These are phyloP conservation scores for Wasmannia auropunctata DNA, from an alignment of 1,140 invertebrate species.

Conservation along the genomic window DNA sequence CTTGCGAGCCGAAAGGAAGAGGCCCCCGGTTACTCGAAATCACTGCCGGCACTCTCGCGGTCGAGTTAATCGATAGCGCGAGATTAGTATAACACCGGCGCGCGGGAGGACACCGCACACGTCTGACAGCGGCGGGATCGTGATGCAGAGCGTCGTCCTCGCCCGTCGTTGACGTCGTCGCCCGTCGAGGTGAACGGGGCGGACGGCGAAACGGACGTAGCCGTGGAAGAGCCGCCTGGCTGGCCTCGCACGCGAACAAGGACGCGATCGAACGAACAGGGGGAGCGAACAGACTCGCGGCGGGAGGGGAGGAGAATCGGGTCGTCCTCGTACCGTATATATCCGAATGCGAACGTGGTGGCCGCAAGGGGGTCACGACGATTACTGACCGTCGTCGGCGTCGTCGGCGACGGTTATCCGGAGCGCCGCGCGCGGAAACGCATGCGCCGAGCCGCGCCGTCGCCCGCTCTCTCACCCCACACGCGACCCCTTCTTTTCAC, in stretches of 20 bases:
- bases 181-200: neutral
- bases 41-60: constrained; percentile 76
- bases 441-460: constrained; percentile 72
- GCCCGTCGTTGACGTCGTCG: neutral
- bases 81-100: constrained; percentile 77
- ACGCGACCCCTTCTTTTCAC: constrained; percentile 69
- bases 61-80: constrained; percentile 79
- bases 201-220: too few species aligned
- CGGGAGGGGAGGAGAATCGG: constrained; percentile 55
- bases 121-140: constrained; percentile 22
- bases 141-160: constrained; percentile 1
- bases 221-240: constrained; percentile 13
- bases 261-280: constrained; percentile 44
- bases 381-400: constrained; percentile 74
- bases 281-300: constrained; percentile 13
- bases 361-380: constrained; percentile 73
- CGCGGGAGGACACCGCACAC: constrained; percentile 20
- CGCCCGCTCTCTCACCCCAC: constrained; percentile 4
- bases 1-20: neutral
- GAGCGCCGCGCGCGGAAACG: constrained; percentile 60
- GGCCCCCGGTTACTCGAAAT: constrained; percentile 33
- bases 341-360: constrained; percentile 60
- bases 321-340: constrained; percentile 29
- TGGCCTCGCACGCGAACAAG: constrained; percentile 19
- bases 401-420: constrained; percentile 68